Conservation (phyloP, 2,888 invertebrate species). For the Ametastegia equiseti region DNA sequence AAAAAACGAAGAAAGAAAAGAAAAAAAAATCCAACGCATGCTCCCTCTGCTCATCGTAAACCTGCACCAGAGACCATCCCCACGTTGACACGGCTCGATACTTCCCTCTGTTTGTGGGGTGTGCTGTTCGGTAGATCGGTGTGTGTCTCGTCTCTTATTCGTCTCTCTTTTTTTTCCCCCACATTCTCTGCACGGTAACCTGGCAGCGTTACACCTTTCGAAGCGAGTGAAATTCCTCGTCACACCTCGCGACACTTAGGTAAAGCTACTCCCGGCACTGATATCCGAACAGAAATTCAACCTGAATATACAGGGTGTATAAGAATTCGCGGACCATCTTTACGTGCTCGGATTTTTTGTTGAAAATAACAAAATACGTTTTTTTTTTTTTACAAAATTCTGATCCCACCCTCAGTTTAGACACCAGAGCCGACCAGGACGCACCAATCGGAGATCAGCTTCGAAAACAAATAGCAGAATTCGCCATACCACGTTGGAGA, state of each 20-base stretch:
- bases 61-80: neutral
- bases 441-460: no score
- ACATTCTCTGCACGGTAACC: no score
- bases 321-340: no score
- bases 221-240: constrained; percentile 72
- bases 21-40: constrained; percentile 62
- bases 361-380: no score
- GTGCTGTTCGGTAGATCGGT: neutral
- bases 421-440: no score
- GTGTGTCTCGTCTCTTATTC: constrained; percentile 35
- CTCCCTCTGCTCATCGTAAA: neutral
- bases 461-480: no score
- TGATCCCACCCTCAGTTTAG: no score
- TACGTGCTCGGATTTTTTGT: no score
- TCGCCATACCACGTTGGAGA: no score
- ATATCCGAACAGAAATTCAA: constrained; percentile 4
- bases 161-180: constrained; percentile 23
- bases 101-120: constrained; percentile 41
- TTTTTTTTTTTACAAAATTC: no score
- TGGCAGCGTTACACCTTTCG: constrained; percentile 59
- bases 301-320: no score
- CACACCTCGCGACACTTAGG: constrained; percentile 66
- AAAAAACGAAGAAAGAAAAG: constrained; percentile 56
- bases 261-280: constrained; percentile 56
- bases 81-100: constrained; percentile 42